A percentile compares a stretch with the other conserved stretches of the same genome.
phyloP scores from a whole-genome alignment of 2,888 invertebrate genomes.

The Cactoblastis cactorum region DNA sequence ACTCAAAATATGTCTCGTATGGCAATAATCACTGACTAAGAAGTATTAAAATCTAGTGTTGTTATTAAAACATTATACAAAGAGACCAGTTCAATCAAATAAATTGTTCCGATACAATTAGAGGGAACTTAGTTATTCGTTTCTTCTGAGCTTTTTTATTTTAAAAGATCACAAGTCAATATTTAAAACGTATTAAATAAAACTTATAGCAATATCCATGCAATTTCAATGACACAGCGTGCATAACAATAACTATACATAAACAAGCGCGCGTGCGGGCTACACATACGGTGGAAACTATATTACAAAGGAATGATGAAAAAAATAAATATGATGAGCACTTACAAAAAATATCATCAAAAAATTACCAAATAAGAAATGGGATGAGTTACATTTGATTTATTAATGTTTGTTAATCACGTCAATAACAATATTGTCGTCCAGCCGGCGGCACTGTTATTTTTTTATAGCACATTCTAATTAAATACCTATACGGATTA shows the following conservation, averaged over 20 bases:
- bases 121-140: too few species aligned
- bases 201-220: too few species aligned
- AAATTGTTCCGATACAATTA: too few species aligned
- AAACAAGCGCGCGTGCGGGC: neutral
- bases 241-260: neutral
- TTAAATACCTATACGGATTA: neutral
- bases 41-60: too few species aligned
- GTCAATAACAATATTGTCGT: neutral
- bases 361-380: neutral
- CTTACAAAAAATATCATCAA: conserved; percentile 5
- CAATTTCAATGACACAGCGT: too few species aligned
- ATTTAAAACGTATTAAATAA: too few species aligned
- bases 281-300: neutral
- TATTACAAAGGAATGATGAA: neutral
- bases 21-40: too few species aligned
- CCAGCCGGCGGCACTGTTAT: neutral
- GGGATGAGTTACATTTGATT: neutral
- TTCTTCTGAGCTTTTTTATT: too few species aligned
- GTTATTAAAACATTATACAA: too few species aligned
- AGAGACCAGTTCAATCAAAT: too few species aligned
- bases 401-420: neutral
- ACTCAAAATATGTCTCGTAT: too few species aligned
- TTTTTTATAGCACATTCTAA: neutral
- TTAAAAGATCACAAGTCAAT: too few species aligned
- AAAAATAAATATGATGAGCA: conserved; percentile 1